Evolutionary conservation across 2,797 vertebrate genomes (phyloP).

Genomic region (Echeneis naucrates): DNA sequence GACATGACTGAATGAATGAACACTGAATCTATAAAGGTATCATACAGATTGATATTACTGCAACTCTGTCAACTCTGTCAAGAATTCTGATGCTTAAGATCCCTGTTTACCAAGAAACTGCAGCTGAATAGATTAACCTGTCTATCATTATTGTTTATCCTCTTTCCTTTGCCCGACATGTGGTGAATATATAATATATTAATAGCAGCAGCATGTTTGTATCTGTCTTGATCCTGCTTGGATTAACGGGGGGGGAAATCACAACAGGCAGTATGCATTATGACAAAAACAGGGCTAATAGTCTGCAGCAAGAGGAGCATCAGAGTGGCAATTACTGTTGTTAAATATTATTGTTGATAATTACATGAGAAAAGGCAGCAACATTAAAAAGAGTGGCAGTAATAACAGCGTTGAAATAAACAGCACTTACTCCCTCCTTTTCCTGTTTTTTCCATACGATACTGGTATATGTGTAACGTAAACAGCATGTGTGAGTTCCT

Average conservation of each 20-base stretch:
- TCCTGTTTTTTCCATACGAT: constrained; percentile 97
- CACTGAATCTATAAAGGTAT: constrained; percentile 20
- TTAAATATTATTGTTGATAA: constrained; percentile 5
- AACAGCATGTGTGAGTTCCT: constrained; percentile 99
- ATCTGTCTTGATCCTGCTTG: constrained; percentile 5
- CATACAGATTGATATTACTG: neutral
- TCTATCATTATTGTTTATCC: constrained; percentile 17
- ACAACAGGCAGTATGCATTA: neutral
- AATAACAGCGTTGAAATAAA: neutral
- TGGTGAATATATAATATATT: neutral
- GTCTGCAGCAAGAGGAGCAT: neutral
- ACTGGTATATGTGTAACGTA: constrained; percentile 98
- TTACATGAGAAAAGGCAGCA: neutral
- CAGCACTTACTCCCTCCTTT: constrained; percentile 96
- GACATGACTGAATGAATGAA: constrained; percentile 5
- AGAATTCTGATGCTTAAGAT: neutral
- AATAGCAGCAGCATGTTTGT: constrained; percentile 9
- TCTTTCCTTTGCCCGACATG: neutral
- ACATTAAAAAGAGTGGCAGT: neutral
- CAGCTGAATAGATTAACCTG: constrained; percentile 11
- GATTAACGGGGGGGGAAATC: constrained; percentile 4
- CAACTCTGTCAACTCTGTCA: constrained; percentile 14
- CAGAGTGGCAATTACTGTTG: neutral
- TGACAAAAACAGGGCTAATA: neutral
- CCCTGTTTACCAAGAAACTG: neutral